Evolutionary conservation across 1,140 invertebrate genomes (phyloP).

Genomic region (Caenorhabditis latens): DNA sequence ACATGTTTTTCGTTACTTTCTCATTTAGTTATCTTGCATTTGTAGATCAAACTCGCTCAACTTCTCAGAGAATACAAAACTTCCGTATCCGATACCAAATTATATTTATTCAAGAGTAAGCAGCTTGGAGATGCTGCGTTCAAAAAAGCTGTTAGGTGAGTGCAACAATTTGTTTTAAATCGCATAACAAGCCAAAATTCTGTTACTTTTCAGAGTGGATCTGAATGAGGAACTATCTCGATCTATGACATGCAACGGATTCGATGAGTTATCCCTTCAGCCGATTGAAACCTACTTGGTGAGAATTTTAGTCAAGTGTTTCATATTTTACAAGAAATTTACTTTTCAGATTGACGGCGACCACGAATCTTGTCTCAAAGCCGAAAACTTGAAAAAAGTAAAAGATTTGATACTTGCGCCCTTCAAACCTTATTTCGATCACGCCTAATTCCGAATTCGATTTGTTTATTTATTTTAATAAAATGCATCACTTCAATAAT

Average conservation of each 20-base stretch:
- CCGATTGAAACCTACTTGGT: conserved; percentile 58
- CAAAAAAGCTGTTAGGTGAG: conserved; percentile 59
- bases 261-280: conserved; percentile 50
- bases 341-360: conserved; percentile 59
- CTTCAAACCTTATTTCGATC: conserved; percentile 23
- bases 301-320: no score
- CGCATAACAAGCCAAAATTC: no score
- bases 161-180: background rate
- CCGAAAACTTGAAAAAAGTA: conserved; percentile 63
- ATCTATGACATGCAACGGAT: conserved; percentile 61
- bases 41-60: conserved; percentile 53
- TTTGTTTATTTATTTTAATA: conserved; percentile 22
- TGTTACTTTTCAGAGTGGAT: conserved; percentile 38
- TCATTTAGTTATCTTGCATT: background rate
- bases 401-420: conserved; percentile 24
- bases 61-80: conserved; percentile 63
- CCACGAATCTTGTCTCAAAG: conserved; percentile 63
- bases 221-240: conserved; percentile 61
- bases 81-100: conserved; percentile 54
- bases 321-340: background rate
- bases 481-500: background rate
- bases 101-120: conserved; percentile 64
- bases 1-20: no score
- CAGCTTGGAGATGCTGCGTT: conserved; percentile 63
- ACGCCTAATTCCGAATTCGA: background rate